These are phyloP conservation scores for Nylanderia fulva DNA, from an alignment of 1,140 invertebrate species.

Conservation along the genomic window DNA sequence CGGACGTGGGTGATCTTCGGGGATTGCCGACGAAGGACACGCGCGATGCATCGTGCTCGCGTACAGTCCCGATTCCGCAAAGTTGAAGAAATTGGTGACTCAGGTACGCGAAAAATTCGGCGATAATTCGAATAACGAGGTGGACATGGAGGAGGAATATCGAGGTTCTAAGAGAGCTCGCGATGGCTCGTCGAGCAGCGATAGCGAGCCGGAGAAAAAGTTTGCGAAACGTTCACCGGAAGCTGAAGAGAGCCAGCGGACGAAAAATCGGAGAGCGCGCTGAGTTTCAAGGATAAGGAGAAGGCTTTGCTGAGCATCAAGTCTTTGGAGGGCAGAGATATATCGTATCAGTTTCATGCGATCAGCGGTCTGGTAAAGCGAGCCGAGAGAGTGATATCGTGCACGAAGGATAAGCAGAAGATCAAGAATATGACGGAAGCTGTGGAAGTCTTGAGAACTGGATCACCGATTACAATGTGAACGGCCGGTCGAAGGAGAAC, in stretches of 20 bases:
- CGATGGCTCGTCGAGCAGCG: slow-evolving; percentile 37
- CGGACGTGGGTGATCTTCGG: slow-evolving; percentile 74
- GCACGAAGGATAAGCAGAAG: slow-evolving; percentile 78
- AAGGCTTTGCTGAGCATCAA: slow-evolving; percentile 72
- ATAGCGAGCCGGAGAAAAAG: slow-evolving; percentile 66
- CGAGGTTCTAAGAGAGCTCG: slow-evolving; percentile 44
- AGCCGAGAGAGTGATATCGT: slow-evolving; percentile 75
- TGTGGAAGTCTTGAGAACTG: slow-evolving; percentile 81
- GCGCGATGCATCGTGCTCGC: slow-evolving; percentile 79
- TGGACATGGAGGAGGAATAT: slow-evolving; percentile 21
- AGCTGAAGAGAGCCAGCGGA: slow-evolving; percentile 26
- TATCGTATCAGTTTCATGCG: slow-evolving; percentile 74
- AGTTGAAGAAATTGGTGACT: slow-evolving; percentile 78
- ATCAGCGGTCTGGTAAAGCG: slow-evolving; percentile 73
- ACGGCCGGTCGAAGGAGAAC: slow-evolving; percentile 80
- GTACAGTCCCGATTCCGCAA: slow-evolving; percentile 80
- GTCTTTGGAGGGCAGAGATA: slow-evolving; percentile 71
- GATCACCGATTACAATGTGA: slow-evolving; percentile 82
- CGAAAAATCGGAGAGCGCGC: slow-evolving; percentile 53
- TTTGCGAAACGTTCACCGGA: slow-evolving; percentile 22
- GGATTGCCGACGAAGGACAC: slow-evolving; percentile 82
- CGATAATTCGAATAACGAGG: slow-evolving; percentile 29
- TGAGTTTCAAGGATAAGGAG: slow-evolving; percentile 75
- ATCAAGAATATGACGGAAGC: slow-evolving; percentile 80
- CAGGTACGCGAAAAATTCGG: slow-evolving; percentile 75